A percentile compares a stretch with the other conserved stretches of the same genome.
Conservation (phyloP, 2,888 invertebrate genomes). For the Tanypteryx hageni region DNA sequence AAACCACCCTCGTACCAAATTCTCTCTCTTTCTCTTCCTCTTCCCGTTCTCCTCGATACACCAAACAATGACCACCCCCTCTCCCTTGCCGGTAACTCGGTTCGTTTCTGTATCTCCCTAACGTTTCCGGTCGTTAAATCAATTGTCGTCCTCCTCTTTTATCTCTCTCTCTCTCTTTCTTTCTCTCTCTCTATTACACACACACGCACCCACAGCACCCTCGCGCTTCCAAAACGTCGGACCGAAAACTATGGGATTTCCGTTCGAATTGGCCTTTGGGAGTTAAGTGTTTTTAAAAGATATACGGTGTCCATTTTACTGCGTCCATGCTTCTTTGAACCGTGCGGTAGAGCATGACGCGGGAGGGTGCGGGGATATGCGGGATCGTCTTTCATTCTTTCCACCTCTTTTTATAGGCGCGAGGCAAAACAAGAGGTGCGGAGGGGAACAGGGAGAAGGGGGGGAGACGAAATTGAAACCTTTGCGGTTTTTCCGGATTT, state of each 20-base stretch:
- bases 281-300: neutral
- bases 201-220: neutral
- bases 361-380: too few relatives aligned
- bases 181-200: neutral
- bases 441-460: too few relatives aligned
- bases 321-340: neutral
- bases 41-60: neutral
- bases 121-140: conserved; percentile 54
- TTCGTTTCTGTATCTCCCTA: conserved; percentile 18
- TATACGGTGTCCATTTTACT: neutral
- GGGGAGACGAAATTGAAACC: too few relatives aligned
- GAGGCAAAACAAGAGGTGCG: too few relatives aligned
- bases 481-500: too few relatives aligned
- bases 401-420: neutral
- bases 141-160: conserved; percentile 5
- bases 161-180: neutral
- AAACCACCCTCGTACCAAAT: too few relatives aligned
- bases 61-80: conserved; percentile 19
- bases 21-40: neutral
- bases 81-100: neutral
- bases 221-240: neutral
- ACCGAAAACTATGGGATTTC: conserved; percentile 15
- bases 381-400: too few relatives aligned
- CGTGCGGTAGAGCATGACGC: neutral
- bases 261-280: neutral